These are phyloP conservation scores for Drosophila rufa DNA, from an alignment of 1,140 invertebrate species.

Conservation along the genomic window DNA sequence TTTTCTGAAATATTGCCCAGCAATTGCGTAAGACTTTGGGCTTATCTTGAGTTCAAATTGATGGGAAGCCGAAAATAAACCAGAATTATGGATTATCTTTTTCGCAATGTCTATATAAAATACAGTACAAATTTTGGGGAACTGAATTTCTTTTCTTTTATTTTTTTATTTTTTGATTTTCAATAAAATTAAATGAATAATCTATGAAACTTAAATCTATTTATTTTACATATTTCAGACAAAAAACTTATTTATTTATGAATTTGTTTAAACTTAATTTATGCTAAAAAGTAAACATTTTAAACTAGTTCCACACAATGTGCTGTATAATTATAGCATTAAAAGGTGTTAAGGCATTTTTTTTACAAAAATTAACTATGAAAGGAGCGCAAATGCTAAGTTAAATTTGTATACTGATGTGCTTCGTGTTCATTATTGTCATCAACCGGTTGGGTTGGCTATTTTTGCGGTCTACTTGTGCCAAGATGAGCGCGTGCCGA, in stretches of 20 bases:
- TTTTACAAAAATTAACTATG: slow-evolving; percentile 24
- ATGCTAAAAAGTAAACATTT: not conserved
- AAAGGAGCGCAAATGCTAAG: slow-evolving; percentile 9
- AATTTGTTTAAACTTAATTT: not conserved
- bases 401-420: not conserved
- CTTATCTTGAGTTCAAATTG: slow-evolving; percentile 23
- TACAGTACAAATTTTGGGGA: not conserved
- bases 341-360: slow-evolving; percentile 1
- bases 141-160: no score
- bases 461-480: slow-evolving; percentile 37
- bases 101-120: not conserved
- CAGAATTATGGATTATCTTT: slow-evolving; percentile 1
- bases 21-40: slow-evolving; percentile 26
- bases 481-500: slow-evolving; percentile 50
- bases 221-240: no score
- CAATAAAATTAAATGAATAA: no score
- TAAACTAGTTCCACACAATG: slow-evolving; percentile 13
- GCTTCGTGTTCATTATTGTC: not conserved
- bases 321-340: not conserved
- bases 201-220: not conserved
- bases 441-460: slow-evolving; percentile 53
- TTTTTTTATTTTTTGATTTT: no score
- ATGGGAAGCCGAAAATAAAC: slow-evolving; percentile 25
- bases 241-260: not conserved
- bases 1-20: slow-evolving; percentile 6